Evolutionary conservation across 2,888 invertebrate species (phyloP).

Genomic region (Acanthococcus lagerstroemiae): DNA sequence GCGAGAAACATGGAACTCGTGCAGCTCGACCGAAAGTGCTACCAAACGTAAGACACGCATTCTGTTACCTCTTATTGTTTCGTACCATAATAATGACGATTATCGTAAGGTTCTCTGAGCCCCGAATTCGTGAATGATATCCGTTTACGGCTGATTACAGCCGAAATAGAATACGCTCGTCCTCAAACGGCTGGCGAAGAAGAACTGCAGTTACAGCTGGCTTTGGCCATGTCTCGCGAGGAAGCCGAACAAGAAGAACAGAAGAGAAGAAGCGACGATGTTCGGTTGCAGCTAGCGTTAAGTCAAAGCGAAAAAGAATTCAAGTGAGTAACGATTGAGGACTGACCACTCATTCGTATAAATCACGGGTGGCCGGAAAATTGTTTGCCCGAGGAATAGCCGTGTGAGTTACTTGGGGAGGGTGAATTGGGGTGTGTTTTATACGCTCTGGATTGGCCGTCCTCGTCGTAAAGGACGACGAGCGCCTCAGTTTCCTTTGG

Average conservation of each 20-base stretch:
- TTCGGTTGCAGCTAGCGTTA: constrained; percentile 86
- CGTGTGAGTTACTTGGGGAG: too few relatives aligned
- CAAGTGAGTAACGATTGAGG: constrained; percentile 53
- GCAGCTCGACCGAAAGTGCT: background rate
- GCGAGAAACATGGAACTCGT: constrained; percentile 7
- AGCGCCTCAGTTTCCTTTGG: too few relatives aligned
- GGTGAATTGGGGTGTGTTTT: too few relatives aligned
- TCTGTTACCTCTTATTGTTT: too few relatives aligned
- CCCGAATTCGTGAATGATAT: too few relatives aligned
- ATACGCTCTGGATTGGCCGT: too few relatives aligned
- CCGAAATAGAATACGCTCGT: constrained; percentile 81
- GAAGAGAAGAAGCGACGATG: constrained; percentile 87
- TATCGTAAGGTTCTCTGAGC: too few relatives aligned
- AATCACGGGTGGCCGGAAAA: too few relatives aligned
- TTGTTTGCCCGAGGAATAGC: background rate
- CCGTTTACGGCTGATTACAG: constrained; percentile 9
- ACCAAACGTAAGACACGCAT: constrained; percentile 4
- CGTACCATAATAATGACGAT: too few relatives aligned
- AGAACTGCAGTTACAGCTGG: constrained; percentile 93
- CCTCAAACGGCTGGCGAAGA: constrained; percentile 97
- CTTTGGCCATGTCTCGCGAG: constrained; percentile 95
- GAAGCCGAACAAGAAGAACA: constrained; percentile 96
- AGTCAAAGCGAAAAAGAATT: constrained; percentile 91
- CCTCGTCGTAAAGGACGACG: too few relatives aligned
- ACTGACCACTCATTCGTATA: too few relatives aligned